Evolutionary conservation across 2,888 invertebrate species (phyloP).

Genomic region (Camponotus fellah): DNA sequence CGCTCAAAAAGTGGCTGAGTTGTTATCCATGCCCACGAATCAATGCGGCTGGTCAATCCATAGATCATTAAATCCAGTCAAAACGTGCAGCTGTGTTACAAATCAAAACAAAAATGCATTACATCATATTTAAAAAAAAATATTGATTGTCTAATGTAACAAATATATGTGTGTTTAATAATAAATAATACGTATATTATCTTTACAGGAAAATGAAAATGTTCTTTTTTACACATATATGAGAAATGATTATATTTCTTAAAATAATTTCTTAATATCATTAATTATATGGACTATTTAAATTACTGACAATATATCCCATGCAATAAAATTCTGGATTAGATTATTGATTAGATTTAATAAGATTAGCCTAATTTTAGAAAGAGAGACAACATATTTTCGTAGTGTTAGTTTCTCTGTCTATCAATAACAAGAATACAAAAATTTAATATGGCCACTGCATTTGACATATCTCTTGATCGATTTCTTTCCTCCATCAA

Average conservation of each 20-base stretch:
- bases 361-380: background rate
- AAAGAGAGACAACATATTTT: no score
- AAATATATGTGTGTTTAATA: slow-evolving; percentile 18
- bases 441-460: no score
- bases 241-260: background rate
- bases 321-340: background rate
- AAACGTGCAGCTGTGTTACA: slow-evolving; percentile 67
- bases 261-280: background rate
- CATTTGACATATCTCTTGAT: no score
- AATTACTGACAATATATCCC: background rate
- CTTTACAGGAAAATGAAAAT: background rate
- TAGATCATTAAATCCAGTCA: slow-evolving; percentile 72
- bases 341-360: background rate
- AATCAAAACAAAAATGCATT: slow-evolving; percentile 58
- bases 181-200: slow-evolving; percentile 32
- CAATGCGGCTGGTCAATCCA: slow-evolving; percentile 57
- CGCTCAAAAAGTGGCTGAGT: slow-evolving; percentile 76
- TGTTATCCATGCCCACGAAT: slow-evolving; percentile 68
- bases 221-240: background rate
- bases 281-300: background rate
- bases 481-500: no score
- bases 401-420: no score
- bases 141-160: slow-evolving; percentile 15
- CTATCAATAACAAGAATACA: no score
- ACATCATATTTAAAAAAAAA: slow-evolving; percentile 21